Percentiles rank a stretch among this genome's conserved stretches.
Evolutionary conservation across 1,140 invertebrate species (phyloP).

Genomic region (Tribolium castaneum): DNA sequence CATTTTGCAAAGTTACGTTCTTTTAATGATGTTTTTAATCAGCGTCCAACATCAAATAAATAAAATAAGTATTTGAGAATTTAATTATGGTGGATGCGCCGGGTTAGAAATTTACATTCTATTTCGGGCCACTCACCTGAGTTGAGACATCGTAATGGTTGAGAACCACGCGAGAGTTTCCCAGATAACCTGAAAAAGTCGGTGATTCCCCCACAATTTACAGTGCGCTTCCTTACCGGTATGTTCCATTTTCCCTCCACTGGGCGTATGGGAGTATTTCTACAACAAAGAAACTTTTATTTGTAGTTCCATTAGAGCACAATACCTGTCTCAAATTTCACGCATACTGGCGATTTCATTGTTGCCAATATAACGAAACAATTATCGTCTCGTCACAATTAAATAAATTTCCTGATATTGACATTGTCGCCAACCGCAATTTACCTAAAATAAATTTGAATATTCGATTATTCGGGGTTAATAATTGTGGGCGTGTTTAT

Average conservation of each 20-base stretch:
- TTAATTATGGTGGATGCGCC: background rate
- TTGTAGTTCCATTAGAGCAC: background rate
- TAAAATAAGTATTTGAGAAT: background rate
- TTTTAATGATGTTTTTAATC: too few species aligned
- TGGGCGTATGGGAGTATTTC: constrained; percentile 9
- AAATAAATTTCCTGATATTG: background rate
- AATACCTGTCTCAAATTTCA: background rate
- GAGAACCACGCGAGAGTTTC: constrained; percentile 35
- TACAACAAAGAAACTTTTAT: background rate
- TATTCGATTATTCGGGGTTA: constrained; percentile 4
- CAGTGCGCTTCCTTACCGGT: background rate
- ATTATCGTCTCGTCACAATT: background rate
- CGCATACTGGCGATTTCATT: background rate
- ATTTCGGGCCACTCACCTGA: background rate
- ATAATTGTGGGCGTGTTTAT: background rate
- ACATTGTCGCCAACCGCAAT: background rate
- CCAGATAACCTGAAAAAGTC: constrained; percentile 27
- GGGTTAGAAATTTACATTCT: background rate
- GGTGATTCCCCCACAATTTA: background rate
- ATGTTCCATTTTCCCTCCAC: constrained; percentile 11
- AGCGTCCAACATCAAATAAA: background rate
- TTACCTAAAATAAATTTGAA: constrained; percentile 15
- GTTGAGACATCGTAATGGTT: constrained; percentile 41
- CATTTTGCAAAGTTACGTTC: too few species aligned
- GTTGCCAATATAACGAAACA: background rate